Percentiles rank a stretch among this genome's conserved stretches.
These are phyloP conservation scores for Seira ritae DNA, from an alignment of 2,888 invertebrate species.

Conservation along the genomic window DNA sequence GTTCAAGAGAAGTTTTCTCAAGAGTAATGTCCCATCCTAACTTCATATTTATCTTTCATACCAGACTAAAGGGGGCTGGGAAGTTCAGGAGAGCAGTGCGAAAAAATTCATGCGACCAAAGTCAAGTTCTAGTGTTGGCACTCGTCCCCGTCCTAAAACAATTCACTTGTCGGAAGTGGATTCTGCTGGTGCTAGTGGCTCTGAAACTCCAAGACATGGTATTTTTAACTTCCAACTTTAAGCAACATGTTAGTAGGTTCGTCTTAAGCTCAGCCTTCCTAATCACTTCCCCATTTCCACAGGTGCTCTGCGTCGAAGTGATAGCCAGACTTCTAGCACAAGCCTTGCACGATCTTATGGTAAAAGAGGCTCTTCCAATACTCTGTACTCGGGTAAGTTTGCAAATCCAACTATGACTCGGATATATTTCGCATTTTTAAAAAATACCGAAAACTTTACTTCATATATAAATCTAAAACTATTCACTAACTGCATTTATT, in stretches of 20 bases:
- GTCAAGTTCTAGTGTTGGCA: constrained; percentile 77
- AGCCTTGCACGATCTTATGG: constrained; percentile 72
- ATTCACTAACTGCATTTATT: too few species aligned
- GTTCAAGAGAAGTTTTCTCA: too few species aligned
- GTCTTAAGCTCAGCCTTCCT: background rate
- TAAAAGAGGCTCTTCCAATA: constrained; percentile 72
- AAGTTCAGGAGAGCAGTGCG: constrained; percentile 72
- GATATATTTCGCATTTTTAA: background rate
- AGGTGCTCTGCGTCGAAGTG: constrained; percentile 72
- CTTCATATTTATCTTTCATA: constrained; percentile 1
- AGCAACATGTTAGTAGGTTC: background rate
- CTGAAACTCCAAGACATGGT: constrained; percentile 76
- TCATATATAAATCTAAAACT: too few species aligned
- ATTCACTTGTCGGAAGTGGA: constrained; percentile 85
- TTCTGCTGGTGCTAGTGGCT: constrained; percentile 82
- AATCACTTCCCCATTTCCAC: too few species aligned
- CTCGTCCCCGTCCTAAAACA: constrained; percentile 89
- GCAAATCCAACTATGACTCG: background rate
- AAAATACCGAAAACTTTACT: too few species aligned
- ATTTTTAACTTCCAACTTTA: constrained; percentile 23
- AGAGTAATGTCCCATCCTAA: too few species aligned
- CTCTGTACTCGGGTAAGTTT: constrained; percentile 70
- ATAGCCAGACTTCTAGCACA: constrained; percentile 73
- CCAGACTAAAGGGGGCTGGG: constrained; percentile 71
- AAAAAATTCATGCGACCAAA: constrained; percentile 79